Evolutionary conservation across 2,113 vertebrate species (phyloP).

Genomic region (Murina feae): DNA sequence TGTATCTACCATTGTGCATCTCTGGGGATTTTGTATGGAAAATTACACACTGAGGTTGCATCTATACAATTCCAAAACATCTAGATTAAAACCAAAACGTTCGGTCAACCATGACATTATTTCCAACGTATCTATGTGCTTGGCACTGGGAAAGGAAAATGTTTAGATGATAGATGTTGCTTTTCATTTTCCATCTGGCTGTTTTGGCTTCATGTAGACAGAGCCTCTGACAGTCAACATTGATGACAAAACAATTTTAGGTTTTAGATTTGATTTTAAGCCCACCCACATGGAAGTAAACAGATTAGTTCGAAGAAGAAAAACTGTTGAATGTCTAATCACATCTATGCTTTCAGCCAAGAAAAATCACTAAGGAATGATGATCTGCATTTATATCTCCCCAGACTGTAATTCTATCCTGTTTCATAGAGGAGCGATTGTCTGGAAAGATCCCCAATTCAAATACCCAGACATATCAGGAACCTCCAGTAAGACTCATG

Average conservation of each 20-base stretch:
- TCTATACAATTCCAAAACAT: conserved; percentile 23
- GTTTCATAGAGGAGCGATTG: not conserved
- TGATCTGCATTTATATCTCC: conserved; percentile 19
- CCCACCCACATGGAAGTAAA: conserved; percentile 60
- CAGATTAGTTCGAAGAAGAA: conserved; percentile 39
- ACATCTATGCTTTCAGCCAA: conserved; percentile 46
- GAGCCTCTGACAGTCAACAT: conserved; percentile 37
- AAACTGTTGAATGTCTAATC: conserved; percentile 53
- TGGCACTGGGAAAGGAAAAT: conserved; percentile 59
- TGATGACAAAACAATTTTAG: conserved; percentile 43
- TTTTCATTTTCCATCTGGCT: conserved; percentile 58
- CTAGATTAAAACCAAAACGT: conserved; percentile 59
- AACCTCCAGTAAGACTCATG: not conserved
- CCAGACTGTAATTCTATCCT: conserved; percentile 3
- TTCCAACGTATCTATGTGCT: conserved; percentile 54
- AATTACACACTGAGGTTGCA: not conserved
- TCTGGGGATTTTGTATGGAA: not conserved
- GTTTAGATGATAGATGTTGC: conserved; percentile 52
- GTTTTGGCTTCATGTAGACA: conserved; percentile 39
- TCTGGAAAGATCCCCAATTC: not conserved
- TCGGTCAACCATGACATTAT: conserved; percentile 5
- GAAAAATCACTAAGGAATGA: conserved; percentile 27
- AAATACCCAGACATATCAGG: not conserved
- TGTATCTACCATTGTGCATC: not conserved
- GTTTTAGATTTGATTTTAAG: conserved; percentile 56